Base-by-base conservation (phyloP, 2,113 vertebrate species). In the Gallinago undulata region DNA sequence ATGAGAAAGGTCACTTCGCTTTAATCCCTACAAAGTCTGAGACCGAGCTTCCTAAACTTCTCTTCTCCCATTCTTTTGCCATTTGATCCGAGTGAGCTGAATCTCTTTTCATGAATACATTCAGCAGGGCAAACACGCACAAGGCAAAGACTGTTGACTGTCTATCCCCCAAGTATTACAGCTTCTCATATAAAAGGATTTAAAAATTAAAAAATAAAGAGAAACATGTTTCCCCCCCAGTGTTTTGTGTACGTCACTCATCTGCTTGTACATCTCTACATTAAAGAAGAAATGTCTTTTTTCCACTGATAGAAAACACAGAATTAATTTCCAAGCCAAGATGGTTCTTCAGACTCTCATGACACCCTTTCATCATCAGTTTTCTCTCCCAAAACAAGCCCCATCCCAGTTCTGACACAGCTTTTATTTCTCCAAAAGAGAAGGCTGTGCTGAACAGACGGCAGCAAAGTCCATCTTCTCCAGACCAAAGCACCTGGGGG, bases 131-230 rank as follows among this genome's bases (percentile, higher is more conserved):
- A 18, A 51, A 35, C 24, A 7, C 1, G 22, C 43, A 11, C 25
- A 18, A 11, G 37, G 60, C 13, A 6, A 70, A 16, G 43, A 25
- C 8, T n/a, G 28, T 0, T 72, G 31, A 2, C 24, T 35, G 3
- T 14, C 53, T 3, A 4, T 0, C 27, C 28, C 82, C 28, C 82
- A 50, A 51, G 10, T 7, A 5, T 0, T 25, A 6, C 56, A 45
- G 47, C 13, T 2, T 30, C 41, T 74, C 14, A 4, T 1, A 6
- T 0, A 7, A n/a, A 19, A 70, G 55, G 25, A 37, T 45, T 22
- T 1, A 9, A 35, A 47, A 6, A 0, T 12, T 6, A 7, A 1
- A 43, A 55, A 64, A 31, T 0, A 3, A 8, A 45, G 10, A 63
- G 22, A 28, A 45, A 43, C 57, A 24, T 1, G 2, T 25, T 55